phyloP scores from a whole-genome alignment of 2,797 vertebrate species.

The Gymnoscopelus braueri region DNA sequence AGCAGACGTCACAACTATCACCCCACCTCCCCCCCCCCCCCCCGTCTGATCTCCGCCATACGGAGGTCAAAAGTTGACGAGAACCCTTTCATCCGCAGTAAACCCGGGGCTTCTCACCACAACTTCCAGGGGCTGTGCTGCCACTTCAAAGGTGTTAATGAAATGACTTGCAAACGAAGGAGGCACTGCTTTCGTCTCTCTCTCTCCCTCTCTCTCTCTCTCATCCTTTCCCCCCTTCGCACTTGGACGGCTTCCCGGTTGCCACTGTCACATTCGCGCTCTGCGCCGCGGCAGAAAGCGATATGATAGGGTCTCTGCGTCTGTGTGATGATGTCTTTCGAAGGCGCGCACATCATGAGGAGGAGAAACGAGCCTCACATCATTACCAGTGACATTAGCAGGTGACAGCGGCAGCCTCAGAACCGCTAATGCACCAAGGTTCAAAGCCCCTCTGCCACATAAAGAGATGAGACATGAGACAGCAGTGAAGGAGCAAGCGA shows the following conservation, averaged over 20 bases:
- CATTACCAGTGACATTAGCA: constrained; percentile 71
- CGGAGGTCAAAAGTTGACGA: constrained; percentile 75
- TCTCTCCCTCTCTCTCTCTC: constrained; percentile 17
- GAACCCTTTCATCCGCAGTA: constrained; percentile 59
- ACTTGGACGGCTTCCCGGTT: constrained; percentile 53
- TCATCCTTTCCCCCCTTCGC: not conserved
- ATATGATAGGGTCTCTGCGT: constrained; percentile 67
- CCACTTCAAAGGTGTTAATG: constrained; percentile 68
- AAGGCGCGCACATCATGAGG: not conserved
- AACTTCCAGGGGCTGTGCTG: constrained; percentile 64
- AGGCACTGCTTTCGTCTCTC: constrained; percentile 16
- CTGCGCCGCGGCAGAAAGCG: constrained; percentile 36
- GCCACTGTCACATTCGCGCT: constrained; percentile 70
- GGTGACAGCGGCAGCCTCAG: constrained; percentile 63
- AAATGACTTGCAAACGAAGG: constrained; percentile 67
- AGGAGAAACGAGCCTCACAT: constrained; percentile 60
- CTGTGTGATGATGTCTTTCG: constrained; percentile 49
- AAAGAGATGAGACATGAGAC: constrained; percentile 55
- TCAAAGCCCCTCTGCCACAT: constrained; percentile 60
- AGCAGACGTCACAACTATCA: no score
- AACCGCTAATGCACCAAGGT: constrained; percentile 46
- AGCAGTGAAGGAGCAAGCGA: constrained; percentile 10
- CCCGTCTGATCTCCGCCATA: constrained; percentile 49
- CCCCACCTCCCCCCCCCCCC: no score
- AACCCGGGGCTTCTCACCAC: constrained; percentile 41